phyloP scores from a whole-genome alignment of 1,140 invertebrate species.

The Papilio glaucus region DNA sequence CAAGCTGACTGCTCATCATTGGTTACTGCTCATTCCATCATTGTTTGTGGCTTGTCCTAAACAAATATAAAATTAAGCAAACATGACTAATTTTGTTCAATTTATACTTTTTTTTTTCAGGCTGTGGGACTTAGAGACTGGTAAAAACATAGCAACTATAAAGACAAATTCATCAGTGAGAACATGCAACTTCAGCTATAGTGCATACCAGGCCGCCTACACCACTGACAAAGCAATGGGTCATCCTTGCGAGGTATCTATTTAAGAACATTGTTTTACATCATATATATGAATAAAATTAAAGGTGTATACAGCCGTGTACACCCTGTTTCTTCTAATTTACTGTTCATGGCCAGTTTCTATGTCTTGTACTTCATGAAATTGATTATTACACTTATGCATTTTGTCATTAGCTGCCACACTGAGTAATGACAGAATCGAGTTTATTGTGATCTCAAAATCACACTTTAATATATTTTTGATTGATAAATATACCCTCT shows the following conservation, averaged over 20 bases:
- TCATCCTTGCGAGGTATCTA: constrained; percentile 90
- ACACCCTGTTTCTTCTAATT: too few relatives aligned
- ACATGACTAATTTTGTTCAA: neutral
- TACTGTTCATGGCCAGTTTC: neutral
- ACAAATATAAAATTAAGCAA: neutral
- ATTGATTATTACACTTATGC: too few relatives aligned
- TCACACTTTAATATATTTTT: too few relatives aligned
- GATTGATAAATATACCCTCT: too few relatives aligned
- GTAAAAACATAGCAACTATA: constrained; percentile 90
- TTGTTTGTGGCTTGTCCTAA: neutral
- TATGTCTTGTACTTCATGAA: too few relatives aligned
- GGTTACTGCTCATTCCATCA: neutral
- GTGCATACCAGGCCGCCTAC: constrained; percentile 95
- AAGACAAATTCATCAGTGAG: constrained; percentile 94
- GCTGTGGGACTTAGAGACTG: constrained; percentile 95
- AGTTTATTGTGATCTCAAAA: too few relatives aligned
- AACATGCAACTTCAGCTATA: constrained; percentile 96
- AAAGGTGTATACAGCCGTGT: too few relatives aligned
- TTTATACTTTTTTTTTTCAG: constrained; percentile 57
- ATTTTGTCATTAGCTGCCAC: too few relatives aligned
- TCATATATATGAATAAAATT: too few relatives aligned
- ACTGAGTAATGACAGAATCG: too few relatives aligned
- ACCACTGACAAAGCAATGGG: constrained; percentile 96
- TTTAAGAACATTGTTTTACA: too few relatives aligned
- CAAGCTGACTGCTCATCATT: neutral